Evolutionary conservation across 2,888 invertebrate species (phyloP).

Genomic region (Polydrusus tereticollis): DNA sequence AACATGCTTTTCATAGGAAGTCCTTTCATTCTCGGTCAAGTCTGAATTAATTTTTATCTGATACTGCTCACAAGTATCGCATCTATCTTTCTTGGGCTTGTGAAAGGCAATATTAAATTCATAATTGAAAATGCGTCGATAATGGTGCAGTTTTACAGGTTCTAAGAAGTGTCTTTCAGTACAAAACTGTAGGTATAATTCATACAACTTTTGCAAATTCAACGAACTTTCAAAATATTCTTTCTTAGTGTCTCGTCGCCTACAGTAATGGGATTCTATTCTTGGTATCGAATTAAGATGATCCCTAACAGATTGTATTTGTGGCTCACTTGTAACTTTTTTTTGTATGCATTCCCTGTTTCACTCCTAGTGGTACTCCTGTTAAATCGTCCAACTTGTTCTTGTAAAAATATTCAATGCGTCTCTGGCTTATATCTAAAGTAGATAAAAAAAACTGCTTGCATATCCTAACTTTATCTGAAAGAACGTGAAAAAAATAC

Average conservation of each 20-base stretch:
- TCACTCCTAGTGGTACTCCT: neutral
- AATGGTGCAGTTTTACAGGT: neutral
- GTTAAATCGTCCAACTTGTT: neutral
- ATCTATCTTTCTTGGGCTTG: neutral
- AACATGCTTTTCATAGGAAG: neutral
- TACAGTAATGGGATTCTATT: slow-evolving; percentile 1
- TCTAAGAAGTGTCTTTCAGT: neutral
- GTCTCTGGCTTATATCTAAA: neutral
- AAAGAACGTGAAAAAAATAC: too few relatives aligned
- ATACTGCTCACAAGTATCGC: slow-evolving; percentile 4
- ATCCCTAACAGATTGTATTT: neutral
- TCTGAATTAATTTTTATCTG: neutral
- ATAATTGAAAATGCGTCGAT: neutral
- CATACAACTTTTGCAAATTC: neutral
- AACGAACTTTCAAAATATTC: neutral
- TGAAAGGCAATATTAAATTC: slow-evolving; percentile 5
- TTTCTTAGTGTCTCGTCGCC: neutral
- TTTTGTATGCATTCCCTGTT: neutral
- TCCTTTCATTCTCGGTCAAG: neutral
- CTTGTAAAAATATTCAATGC: neutral
- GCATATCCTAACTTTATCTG: neutral
- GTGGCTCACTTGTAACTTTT: neutral
- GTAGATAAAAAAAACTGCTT: neutral
- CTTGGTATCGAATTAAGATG: slow-evolving; percentile 5
- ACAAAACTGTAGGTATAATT: neutral